phyloP scores from a whole-genome alignment of 53 echinoderm and acorn worm species.

The Glandiceps talaboti region DNA sequence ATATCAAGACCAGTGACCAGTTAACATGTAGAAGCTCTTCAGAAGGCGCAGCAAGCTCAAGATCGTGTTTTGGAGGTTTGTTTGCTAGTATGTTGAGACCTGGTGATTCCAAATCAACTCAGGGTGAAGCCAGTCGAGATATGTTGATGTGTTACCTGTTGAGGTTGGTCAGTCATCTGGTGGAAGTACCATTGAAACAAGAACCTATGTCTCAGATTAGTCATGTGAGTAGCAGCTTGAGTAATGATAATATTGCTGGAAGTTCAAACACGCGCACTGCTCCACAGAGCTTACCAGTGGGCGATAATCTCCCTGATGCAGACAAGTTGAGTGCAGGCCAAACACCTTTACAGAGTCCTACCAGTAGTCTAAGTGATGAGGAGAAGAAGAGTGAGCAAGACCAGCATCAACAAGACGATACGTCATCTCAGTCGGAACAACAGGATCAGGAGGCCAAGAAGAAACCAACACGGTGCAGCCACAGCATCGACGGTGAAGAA shows the following conservation, averaged over 20 bases:
- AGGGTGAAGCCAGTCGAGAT: slow-evolving; percentile 54
- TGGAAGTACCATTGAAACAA: slow-evolving; percentile 35
- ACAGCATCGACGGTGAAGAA: neutral
- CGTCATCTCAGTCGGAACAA: slow-evolving; percentile 13
- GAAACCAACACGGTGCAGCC: slow-evolving; percentile 10
- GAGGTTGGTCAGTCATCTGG: slow-evolving; percentile 50
- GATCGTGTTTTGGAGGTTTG: slow-evolving; percentile 56
- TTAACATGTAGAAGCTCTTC: slow-evolving; percentile 8
- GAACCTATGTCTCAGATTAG: slow-evolving; percentile 19
- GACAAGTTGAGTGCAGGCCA: slow-evolving; percentile 26
- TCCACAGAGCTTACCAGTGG: slow-evolving; percentile 4
- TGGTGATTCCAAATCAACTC: slow-evolving; percentile 18
- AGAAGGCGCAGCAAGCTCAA: slow-evolving; percentile 24
- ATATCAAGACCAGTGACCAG: slow-evolving; percentile 20
- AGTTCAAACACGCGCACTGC: slow-evolving; percentile 8
- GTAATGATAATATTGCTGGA: neutral
- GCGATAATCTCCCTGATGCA: slow-evolving; percentile 19
- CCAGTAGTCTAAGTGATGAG: slow-evolving; percentile 60
- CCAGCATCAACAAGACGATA: slow-evolving; percentile 6
- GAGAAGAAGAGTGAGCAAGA: slow-evolving; percentile 64
- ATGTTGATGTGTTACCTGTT: slow-evolving; percentile 64
- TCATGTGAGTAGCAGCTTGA: neutral
- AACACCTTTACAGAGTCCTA: neutral
- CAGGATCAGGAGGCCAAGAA: slow-evolving; percentile 14
- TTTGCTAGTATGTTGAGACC: slow-evolving; percentile 71